phyloP scores from a whole-genome alignment of 2,888 invertebrate species.

The Platycheirus rosarum region DNA sequence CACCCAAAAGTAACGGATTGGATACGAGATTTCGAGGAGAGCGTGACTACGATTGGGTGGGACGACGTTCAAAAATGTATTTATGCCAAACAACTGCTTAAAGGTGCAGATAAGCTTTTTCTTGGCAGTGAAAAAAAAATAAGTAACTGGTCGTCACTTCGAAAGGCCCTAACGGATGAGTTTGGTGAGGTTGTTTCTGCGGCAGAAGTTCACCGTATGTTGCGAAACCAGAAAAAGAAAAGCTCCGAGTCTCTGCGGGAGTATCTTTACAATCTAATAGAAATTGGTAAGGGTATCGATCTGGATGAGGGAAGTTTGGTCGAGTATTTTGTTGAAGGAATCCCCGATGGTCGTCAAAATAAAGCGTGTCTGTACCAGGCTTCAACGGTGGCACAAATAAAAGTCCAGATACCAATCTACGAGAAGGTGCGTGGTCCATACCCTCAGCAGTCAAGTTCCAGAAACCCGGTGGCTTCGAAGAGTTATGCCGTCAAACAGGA shows the following conservation, averaged over 20 bases:
- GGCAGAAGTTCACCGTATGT: conserved; percentile 27
- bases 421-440: conserved; percentile 43
- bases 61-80: conserved; percentile 49
- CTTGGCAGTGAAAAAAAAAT: conserved; percentile 31
- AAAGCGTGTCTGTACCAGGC: conserved; percentile 57
- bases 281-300: conserved; percentile 44
- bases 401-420: conserved; percentile 42
- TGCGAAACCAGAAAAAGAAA: conserved; percentile 36
- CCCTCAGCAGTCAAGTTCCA: neutral
- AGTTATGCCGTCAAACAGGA: conserved; percentile 10
- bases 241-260: conserved; percentile 32
- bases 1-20: conserved; percentile 12
- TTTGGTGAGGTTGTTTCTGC: conserved; percentile 50
- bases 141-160: conserved; percentile 43
- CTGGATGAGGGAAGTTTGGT: conserved; percentile 64
- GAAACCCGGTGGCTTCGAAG: neutral
- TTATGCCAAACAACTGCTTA: conserved; percentile 45
- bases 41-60: conserved; percentile 25
- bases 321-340: conserved; percentile 61
- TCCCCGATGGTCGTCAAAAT: conserved; percentile 38
- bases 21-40: conserved; percentile 27
- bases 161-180: conserved; percentile 32
- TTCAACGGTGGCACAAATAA: conserved; percentile 20
- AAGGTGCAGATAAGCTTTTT: conserved; percentile 36
- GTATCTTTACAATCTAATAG: conserved; percentile 59